Base-by-base conservation (phyloP, 2,797 vertebrate genomes). In the Hephaestus fuliginosus region DNA sequence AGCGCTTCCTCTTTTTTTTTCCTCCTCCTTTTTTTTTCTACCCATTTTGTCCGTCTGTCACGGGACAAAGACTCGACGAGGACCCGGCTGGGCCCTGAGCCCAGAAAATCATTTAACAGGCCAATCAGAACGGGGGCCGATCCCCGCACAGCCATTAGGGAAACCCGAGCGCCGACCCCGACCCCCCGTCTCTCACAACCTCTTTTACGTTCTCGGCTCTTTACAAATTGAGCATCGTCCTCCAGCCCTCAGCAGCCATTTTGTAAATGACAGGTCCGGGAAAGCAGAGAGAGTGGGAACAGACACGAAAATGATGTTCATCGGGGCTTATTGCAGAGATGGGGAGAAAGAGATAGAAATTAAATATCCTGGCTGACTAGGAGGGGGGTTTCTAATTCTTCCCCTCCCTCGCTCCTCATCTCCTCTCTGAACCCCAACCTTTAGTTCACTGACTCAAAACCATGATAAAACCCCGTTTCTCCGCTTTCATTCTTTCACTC, bases 211-310 rank as follows among this genome's bases (percentile, higher is more conserved):
- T 86, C 84, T 69, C 76, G 86, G 87, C 68, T 43, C 83, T 87
- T 82, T 85, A 93, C 92, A 94, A 94, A 94, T 94, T 93, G 91
- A 91, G 90, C 89, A 86, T 90, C 91, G 76, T 92, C 88, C 86
- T 84, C 73, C 81, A 72, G 52, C 80, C 88, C 79, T 83, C 80
- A 87, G 79, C 82, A 82, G 87, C 91, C 89, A 92, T 92, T 92
- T 93, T 93, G 85, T 65, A 86, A 79, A 88, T 62, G 83, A 89
- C 72, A 46, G 72, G 30, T 63, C 68, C 25, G 41, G 84, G 87
- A 76, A 76, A 92, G 86, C 83, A 61, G 88, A 89, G 83, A 75
- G 76, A 88, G 90, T 80, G 90, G 80, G 87, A 86, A 91, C 83
- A 89, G 91, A 93, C 86, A 68, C n/a, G 89, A 89, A 92, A 90